A percentile compares a stretch with the other conserved stretches of the same genome.
phyloP scores from a whole-genome alignment of 2,888 invertebrate genomes.

The Antheraea assamensis region DNA sequence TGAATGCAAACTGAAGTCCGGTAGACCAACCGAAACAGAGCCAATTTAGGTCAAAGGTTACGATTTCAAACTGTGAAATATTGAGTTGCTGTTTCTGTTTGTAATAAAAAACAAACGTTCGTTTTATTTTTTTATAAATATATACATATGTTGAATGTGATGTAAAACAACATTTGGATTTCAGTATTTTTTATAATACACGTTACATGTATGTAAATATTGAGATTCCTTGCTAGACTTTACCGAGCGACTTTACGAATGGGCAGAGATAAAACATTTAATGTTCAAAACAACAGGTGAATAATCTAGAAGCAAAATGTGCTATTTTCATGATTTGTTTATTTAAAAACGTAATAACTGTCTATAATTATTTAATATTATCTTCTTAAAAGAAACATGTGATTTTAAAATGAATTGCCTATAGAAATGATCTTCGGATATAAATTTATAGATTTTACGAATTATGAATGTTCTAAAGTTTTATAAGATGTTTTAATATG shows the following conservation, averaged over 20 bases:
- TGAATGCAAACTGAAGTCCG: conserved; percentile 39
- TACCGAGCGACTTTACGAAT: not conserved
- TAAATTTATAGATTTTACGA: not conserved
- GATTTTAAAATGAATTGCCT: not conserved
- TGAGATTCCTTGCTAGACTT: no score
- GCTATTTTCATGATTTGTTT: not conserved
- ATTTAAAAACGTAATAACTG: not conserved
- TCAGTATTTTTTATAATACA: not conserved
- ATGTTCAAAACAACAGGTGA: not conserved
- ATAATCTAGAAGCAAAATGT: not conserved
- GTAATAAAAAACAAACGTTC: not conserved
- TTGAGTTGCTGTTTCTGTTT: conserved; percentile 11
- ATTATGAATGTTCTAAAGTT: no score
- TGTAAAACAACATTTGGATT: not conserved
- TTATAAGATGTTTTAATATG: not conserved
- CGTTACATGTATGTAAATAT: not conserved
- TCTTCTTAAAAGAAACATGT: not conserved
- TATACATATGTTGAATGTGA: not conserved
- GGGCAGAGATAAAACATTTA: not conserved
- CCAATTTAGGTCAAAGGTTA: conserved; percentile 39
- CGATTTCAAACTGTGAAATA: conserved; percentile 21
- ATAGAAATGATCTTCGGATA: not conserved
- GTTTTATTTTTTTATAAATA: not conserved
- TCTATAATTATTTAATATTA: not conserved
- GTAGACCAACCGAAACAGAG: conserved; percentile 35